These are phyloP conservation scores for Ellobius talpinus DNA, from an alignment of 2,113 vertebrate genomes.

Conservation along the genomic window DNA sequence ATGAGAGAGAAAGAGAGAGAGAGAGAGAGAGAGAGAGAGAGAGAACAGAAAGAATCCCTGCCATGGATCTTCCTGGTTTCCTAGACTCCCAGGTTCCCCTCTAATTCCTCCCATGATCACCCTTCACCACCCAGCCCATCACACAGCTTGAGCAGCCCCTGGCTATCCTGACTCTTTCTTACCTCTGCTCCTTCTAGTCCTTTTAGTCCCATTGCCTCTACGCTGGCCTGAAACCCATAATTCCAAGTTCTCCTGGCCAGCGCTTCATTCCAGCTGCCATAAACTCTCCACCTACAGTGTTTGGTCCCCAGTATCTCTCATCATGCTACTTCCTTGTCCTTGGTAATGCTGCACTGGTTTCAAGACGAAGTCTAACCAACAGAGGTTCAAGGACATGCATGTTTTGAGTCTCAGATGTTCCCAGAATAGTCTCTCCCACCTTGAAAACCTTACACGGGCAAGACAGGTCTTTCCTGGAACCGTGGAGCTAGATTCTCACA, in stretches of 20 bases:
- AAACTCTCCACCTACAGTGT: not conserved
- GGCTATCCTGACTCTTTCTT: not conserved
- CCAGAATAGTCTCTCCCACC: not conserved
- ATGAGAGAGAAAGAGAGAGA: not conserved
- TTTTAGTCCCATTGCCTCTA: not conserved
- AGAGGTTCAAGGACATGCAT: not conserved
- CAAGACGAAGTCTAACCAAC: not conserved
- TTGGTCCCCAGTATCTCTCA: not conserved
- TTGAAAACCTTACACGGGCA: not conserved
- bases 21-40: not conserved
- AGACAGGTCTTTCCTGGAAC: not conserved
- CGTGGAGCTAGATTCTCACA: rapidly evolving
- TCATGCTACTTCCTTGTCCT: not conserved
- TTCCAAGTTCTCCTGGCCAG: not conserved
- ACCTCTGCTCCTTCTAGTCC: not conserved
- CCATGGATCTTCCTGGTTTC: not conserved
- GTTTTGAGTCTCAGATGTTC: not conserved
- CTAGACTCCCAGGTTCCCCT: not conserved
- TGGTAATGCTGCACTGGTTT: not conserved
- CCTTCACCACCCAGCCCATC: not conserved
- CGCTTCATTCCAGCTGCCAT: not conserved
- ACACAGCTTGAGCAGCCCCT: not conserved
- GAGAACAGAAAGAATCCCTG: not conserved
- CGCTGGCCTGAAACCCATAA: not conserved
- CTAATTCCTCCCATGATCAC: not conserved